Evolutionary conservation across 2,113 vertebrate genomes (phyloP).

Genomic region (Podarcis muralis): DNA sequence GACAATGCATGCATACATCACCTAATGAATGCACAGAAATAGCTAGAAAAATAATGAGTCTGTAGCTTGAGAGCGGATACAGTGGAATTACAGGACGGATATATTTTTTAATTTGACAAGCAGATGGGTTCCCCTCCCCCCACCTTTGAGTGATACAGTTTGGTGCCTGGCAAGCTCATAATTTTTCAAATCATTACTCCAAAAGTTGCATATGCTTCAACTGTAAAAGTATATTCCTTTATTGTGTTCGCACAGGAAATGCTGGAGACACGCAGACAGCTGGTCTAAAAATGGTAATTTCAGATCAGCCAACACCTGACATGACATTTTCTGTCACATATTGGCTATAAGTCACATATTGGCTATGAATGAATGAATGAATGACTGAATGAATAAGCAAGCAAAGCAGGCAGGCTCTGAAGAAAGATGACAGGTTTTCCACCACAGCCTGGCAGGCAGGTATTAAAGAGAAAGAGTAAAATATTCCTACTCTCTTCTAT

Average conservation of each 20-base stretch:
- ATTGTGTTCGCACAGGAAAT: not conserved
- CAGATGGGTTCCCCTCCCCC: not conserved
- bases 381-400: not conserved
- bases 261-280: not conserved
- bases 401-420: not conserved
- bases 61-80: conserved; percentile 9
- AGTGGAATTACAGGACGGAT: not conserved
- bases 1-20: not conserved
- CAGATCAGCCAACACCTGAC: not conserved
- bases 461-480: not conserved
- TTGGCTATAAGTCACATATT: not conserved
- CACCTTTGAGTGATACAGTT: not conserved
- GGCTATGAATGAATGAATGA: not conserved
- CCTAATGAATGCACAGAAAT: not conserved
- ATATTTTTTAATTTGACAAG: conserved; percentile 16
- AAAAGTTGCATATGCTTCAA: not conserved
- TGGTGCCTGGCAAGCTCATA: not conserved
- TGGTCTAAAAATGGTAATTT: not conserved
- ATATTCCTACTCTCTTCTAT: not conserved
- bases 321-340: not conserved
- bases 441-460: rapidly evolving
- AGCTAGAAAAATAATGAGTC: not conserved
- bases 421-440: not conserved
- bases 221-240: not conserved
- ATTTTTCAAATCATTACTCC: conserved; percentile 1